Conservation (phyloP, 2,797 vertebrate genomes). For the Falco columbarius region DNA sequence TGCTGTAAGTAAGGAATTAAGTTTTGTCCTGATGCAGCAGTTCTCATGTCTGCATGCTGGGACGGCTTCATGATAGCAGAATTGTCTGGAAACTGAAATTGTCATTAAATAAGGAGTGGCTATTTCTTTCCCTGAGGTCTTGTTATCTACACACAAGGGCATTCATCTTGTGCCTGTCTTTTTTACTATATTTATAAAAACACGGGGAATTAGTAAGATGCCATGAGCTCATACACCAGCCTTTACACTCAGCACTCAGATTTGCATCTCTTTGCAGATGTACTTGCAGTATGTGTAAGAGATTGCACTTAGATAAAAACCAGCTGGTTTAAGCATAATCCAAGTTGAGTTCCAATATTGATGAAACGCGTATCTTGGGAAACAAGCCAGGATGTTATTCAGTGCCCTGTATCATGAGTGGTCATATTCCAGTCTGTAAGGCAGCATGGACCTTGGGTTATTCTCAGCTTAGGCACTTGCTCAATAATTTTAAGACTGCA, state of each 20-base stretch:
- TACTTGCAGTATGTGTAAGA: not conserved
- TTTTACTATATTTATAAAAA: not conserved
- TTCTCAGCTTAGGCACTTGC: not conserved
- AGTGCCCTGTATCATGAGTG: not conserved
- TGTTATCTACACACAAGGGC: not conserved
- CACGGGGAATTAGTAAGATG: not conserved
- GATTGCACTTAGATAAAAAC: not conserved
- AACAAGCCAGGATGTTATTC: not conserved
- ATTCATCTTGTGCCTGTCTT: not conserved
- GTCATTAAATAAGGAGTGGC: not conserved
- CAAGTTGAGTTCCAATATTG: not conserved
- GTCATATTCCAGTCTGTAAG: not conserved
- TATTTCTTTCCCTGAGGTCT: not conserved
- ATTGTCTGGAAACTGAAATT: not conserved
- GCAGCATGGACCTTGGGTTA: not conserved
- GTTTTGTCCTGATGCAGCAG: not conserved
- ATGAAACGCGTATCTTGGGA: not conserved
- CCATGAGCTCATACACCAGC: not conserved
- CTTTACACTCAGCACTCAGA: not conserved
- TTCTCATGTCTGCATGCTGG: not conserved
- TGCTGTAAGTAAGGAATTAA: not conserved
- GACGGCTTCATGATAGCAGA: not conserved
- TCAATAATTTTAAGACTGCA: not conserved
- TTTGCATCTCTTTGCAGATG: not conserved
- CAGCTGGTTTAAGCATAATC: not conserved